Conservation (phyloP, 2,113 vertebrate genomes). For the Heliornis fulica region DNA sequence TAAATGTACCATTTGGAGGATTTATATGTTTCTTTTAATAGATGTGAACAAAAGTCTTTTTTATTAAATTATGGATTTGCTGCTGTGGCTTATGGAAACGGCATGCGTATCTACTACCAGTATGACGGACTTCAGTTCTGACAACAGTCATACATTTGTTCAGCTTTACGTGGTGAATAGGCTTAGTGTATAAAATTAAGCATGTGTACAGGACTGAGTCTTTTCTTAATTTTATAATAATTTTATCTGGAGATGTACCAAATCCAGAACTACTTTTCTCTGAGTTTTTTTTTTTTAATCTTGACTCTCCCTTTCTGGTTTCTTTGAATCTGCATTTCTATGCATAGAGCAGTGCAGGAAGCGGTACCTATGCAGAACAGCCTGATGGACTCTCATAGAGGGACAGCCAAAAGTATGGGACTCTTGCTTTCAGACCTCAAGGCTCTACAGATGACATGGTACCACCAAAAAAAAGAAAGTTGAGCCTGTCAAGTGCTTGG, state of each 20-base stretch:
- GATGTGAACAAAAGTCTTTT: slow-evolving; percentile 48
- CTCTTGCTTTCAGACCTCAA: neutral
- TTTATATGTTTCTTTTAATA: slow-evolving; percentile 59
- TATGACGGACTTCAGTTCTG: neutral
- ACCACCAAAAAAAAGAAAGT: neutral
- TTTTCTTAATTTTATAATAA: neutral
- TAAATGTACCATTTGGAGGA: slow-evolving; percentile 52
- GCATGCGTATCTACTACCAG: slow-evolving; percentile 26
- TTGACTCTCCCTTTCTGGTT: neutral
- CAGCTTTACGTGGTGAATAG: neutral
- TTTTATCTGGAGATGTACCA: slow-evolving; percentile 29
- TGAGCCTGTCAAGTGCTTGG: neutral
- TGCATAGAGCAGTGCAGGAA: neutral
- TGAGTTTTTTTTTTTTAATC: neutral
- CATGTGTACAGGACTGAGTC: neutral
- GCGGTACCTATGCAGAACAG: neutral
- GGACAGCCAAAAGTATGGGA: neutral
- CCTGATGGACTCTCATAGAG: neutral
- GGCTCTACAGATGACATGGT: fast-evolving
- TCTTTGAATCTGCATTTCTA: neutral
- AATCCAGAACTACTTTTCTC: neutral
- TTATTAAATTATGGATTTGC: slow-evolving; percentile 51
- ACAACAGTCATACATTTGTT: slow-evolving; percentile 46
- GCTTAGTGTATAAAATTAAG: slow-evolving; percentile 33
- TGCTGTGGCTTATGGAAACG: slow-evolving; percentile 37